Base-by-base conservation (phyloP, 2,888 invertebrate species). In the Tortricodes alternella region DNA sequence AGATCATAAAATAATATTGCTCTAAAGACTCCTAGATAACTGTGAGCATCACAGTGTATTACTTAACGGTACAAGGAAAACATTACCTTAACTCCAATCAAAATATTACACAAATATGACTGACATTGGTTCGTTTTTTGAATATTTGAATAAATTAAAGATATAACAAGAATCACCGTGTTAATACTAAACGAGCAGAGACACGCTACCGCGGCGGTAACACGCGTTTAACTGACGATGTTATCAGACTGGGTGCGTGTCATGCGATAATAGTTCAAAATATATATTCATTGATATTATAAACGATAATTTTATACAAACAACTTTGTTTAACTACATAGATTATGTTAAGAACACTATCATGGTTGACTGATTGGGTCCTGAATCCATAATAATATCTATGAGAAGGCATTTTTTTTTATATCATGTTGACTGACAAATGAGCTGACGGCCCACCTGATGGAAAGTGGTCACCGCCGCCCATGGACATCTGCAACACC, bases 221-320 rank as follows among this genome's bases (percentile, higher is more conserved):
- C 56, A 11, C 43, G 38, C 21, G 44, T 23, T 38, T 18, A 27
- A 56, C 56, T 56, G 56, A 50, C 2, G 5, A 24, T 13, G n/a
- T 34, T 34, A 46, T 46, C 34, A 1, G 19, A 38, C n/a, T n/a
- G n/a, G n/a, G 46, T n/a, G 15, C 37, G 21, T 29, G 41, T 15
- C 48, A 44, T 18, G 23, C 34, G 41, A 55, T 24, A 16, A 43
- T 48, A 27, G 51, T 3, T 39, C 13, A 35, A 24, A 19, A 34
- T 24, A 39, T 29, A 8, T 9, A 34, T 11, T 37, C 27, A 56
- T 55, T 41, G 39, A 43, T 41, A 23, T 23, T 8, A 29, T 29
- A 2, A 11, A 29, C 3, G 4, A 29, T 29, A 29, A 4, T n/a
- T 29, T 8, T n/a, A 27, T 6, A 9, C 27, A 6, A 29, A 29